A percentile compares a stretch with the other conserved stretches of the same genome.
Evolutionary conservation across 2,797 vertebrate genomes (phyloP).

Genomic region (Pipistrellus pygmaeus): DNA sequence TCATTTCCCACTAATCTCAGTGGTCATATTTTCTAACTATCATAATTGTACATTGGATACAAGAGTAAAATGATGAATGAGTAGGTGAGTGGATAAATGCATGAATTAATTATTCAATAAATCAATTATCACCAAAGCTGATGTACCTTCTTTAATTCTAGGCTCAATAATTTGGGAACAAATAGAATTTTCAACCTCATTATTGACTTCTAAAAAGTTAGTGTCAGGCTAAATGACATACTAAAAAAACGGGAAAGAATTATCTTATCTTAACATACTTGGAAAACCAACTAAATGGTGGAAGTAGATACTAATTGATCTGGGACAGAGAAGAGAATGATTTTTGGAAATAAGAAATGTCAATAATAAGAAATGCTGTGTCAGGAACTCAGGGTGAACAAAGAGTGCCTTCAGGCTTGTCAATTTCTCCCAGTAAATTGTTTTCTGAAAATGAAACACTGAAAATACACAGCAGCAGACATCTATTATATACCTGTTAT

Average conservation of each 20-base stretch:
- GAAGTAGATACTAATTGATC: not conserved
- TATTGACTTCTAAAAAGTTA: not conserved
- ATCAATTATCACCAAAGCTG: not conserved
- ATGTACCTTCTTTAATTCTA: not conserved
- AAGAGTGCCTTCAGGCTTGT: not conserved
- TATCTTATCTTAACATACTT: not conserved
- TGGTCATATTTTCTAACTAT: not conserved
- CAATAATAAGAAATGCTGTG: not conserved
- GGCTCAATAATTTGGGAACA: not conserved
- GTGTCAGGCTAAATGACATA: not conserved
- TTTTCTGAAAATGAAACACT: constrained; percentile 10
- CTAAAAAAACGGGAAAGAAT: not conserved
- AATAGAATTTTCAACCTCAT: not conserved
- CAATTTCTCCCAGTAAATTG: not conserved
- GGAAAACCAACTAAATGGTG: not conserved
- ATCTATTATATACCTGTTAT: not conserved
- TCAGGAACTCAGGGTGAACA: not conserved
- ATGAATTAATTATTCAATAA: not conserved
- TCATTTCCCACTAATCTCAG: not conserved
- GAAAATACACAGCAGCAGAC: not conserved
- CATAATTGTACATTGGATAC: not conserved
- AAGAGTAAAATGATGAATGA: not conserved
- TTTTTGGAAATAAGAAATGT: not conserved
- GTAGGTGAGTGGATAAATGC: not conserved
- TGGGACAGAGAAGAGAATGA: not conserved